phyloP scores from a whole-genome alignment of 1,140 invertebrate genomes.

The Meteorus sp. region DNA sequence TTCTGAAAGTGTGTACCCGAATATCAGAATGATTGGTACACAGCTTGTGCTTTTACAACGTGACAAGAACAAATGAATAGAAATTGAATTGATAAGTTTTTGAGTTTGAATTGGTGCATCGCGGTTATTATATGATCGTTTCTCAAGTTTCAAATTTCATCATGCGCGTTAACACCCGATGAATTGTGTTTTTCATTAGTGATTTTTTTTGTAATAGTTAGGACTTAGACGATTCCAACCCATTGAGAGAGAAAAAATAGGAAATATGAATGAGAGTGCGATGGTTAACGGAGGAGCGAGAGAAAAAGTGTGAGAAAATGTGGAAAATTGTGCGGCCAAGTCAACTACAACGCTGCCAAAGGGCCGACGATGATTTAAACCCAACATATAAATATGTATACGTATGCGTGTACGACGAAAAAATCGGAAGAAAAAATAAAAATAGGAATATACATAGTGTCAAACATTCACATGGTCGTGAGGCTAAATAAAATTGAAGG shows the following conservation, averaged over 20 bases:
- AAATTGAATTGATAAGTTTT: conserved; percentile 12
- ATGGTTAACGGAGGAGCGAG: not conserved
- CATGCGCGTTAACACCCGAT: conserved; percentile 37
- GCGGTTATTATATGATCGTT: conserved; percentile 15
- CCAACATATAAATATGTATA: conserved; percentile 39
- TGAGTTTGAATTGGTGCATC: not conserved
- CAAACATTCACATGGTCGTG: conserved; percentile 36
- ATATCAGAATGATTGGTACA: too few relatives aligned
- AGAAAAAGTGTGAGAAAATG: too few relatives aligned
- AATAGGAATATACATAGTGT: conserved; percentile 39
- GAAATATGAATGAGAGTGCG: not conserved
- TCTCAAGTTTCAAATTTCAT: conserved; percentile 43
- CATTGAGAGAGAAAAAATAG: conserved; percentile 22
- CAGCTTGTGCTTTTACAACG: too few relatives aligned
- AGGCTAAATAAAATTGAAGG: conserved; percentile 43
- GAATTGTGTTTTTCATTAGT: conserved; percentile 22
- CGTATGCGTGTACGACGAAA: conserved; percentile 19
- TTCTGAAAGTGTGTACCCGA: too few relatives aligned
- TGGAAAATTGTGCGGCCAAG: conserved; percentile 2
- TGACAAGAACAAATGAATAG: not conserved
- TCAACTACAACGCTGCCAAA: conserved; percentile 46
- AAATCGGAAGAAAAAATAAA: conserved; percentile 29
- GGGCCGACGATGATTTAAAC: conserved; percentile 40
- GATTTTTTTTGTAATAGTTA: conserved; percentile 33
- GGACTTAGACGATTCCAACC: conserved; percentile 42